Base-by-base conservation (phyloP, 2,797 vertebrate genomes). In the Hozukius guyotensis region DNA sequence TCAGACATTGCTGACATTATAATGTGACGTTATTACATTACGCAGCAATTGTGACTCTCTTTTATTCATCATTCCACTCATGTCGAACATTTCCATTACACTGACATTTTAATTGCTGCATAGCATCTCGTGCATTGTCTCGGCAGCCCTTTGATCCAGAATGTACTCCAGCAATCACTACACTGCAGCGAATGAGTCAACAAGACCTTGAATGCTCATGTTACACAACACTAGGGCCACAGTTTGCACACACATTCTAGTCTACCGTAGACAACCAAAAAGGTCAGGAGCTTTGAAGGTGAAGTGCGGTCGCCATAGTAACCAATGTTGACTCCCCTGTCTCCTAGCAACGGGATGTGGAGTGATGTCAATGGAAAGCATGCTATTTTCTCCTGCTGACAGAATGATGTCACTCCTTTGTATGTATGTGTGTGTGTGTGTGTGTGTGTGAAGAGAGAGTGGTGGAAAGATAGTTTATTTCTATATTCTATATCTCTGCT, bases 281-380 rank as follows among this genome's bases (percentile, higher is more conserved):
- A 95, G 93, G 92, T 92, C 88, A 91, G 83, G 85, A 89, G 90
- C 86, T 94, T 91, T 94, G 92, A 95, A 94, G 94, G 94, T 96
- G 94, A 95, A 94, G 91, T 82, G 78, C 84, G 71, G 95, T 96
- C 89, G 53, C 94, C 90, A 87, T 95, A 92, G 95, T 93, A 95
- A 96, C 95, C 64, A 81, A 78, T 93, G 92, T 94, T 94, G 94
- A 93, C 93, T 94, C 87, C 88, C 71, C 75, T 84, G 94, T 96
- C 93, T 90, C 95, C 89, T 89, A 90, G 95, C 93, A 95, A 95
- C 94, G 29, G 89, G 91, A 93, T 94, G 90, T 90, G 59, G 90
- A 89, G 91, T 96, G 95, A 96, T 95, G 95, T 95, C 94, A 95
- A 88, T 95, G 93, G 92, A 94, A 94, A 94, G 87, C 88, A 53